Percentiles rank a stretch among this genome's conserved stretches.
phyloP scores from a whole-genome alignment of 2,113 vertebrate genomes.

The Daboia siamensis region DNA sequence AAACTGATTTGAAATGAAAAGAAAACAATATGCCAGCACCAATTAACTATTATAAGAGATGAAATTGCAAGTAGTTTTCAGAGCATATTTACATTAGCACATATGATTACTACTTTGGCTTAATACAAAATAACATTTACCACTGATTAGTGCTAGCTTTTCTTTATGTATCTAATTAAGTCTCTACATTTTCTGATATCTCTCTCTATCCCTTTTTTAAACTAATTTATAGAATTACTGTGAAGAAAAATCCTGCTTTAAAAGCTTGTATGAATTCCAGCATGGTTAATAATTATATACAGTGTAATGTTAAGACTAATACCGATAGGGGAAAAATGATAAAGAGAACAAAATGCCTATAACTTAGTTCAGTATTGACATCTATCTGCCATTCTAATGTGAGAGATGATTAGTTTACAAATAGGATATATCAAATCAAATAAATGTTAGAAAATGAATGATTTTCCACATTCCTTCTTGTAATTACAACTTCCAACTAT shows the following conservation, averaged over 20 bases:
- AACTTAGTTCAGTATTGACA: neutral
- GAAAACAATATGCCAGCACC: neutral
- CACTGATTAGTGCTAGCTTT: neutral
- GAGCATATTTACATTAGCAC: neutral
- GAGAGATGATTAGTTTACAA: neutral
- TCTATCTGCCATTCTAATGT: neutral
- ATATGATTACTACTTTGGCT: neutral
- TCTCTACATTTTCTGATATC: neutral
- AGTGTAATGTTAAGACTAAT: neutral
- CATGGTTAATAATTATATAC: neutral
- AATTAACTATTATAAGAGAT: neutral
- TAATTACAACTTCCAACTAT: neutral
- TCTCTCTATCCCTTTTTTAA: neutral
- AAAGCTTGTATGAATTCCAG: neutral
- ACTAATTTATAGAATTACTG: neutral
- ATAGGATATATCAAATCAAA: neutral
- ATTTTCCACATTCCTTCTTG: neutral
- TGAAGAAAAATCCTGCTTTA: neutral
- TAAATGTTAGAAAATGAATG: neutral
- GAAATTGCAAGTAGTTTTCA: conserved; percentile 5
- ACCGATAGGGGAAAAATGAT: neutral
- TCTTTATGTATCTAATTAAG: neutral
- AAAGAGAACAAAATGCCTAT: neutral
- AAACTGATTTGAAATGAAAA: conserved; percentile 36
- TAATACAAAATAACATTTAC: neutral